Percentiles rank a stretch among this genome's conserved stretches.
phyloP scores from a whole-genome alignment of 2,113 vertebrate genomes.

The Brienomyrus longianalis region DNA sequence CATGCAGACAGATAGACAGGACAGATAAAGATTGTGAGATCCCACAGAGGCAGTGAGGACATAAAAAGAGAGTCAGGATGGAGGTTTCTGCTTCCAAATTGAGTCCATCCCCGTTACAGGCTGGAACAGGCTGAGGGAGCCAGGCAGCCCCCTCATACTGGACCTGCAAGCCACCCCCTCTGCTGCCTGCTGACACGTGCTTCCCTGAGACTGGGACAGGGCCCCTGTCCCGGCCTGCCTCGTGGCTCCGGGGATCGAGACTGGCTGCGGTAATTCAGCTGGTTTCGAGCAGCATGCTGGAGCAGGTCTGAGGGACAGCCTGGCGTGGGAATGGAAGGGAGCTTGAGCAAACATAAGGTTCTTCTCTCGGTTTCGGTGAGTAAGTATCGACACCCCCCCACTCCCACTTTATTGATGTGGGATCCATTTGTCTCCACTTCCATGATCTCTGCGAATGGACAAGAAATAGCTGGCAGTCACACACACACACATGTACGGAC shows the following conservation, averaged over 20 bases:
- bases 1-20: background rate
- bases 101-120: background rate
- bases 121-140: background rate
- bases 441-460: background rate
- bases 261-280: background rate
- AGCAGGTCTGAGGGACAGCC: background rate
- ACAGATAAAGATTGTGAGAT: background rate
- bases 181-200: background rate
- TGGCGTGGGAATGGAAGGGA: slow-evolving; percentile 2
- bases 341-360: background rate
- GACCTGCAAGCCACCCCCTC: background rate
- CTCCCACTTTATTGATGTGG: background rate
- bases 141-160: background rate
- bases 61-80: background rate
- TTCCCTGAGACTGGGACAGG: background rate
- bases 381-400: background rate
- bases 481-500: background rate
- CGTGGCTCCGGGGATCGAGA: slow-evolving; percentile 4
- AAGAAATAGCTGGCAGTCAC: background rate
- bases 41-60: background rate
- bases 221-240: background rate
- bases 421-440: background rate
- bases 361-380: background rate
- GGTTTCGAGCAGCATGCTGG: background rate
- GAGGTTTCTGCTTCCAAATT: background rate